Evolutionary conservation across 1,140 invertebrate genomes (phyloP).

Genomic region (Drosophila takahashii): DNA sequence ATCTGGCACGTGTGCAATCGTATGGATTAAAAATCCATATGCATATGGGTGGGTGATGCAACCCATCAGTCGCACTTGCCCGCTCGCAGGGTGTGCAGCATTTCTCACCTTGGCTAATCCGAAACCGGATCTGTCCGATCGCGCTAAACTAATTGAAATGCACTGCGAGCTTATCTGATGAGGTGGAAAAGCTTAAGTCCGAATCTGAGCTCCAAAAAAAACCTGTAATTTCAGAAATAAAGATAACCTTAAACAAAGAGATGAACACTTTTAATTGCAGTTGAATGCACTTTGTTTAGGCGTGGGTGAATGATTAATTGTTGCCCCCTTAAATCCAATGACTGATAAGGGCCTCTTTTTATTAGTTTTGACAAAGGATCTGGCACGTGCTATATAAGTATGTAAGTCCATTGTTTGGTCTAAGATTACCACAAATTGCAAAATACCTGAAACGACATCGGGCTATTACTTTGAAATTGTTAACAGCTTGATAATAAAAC

Average conservation of each 20-base stretch:
- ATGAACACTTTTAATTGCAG: slow-evolving; percentile 23
- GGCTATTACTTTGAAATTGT: too few relatives aligned
- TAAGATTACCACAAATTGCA: background rate
- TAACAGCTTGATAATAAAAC: too few relatives aligned
- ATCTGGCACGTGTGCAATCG: slow-evolving; percentile 39
- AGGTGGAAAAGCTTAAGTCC: slow-evolving; percentile 12
- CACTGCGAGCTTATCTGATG: slow-evolving; percentile 20
- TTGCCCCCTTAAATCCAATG: slow-evolving; percentile 2
- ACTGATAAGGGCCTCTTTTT: slow-evolving; percentile 28
- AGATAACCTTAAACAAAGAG: slow-evolving; percentile 24
- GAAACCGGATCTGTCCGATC: slow-evolving; percentile 51
- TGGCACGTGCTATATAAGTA: background rate
- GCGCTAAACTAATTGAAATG: slow-evolving; percentile 13
- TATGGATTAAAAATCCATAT: slow-evolving; percentile 30
- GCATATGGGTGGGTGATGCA: slow-evolving; percentile 14
- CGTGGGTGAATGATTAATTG: slow-evolving; percentile 33
- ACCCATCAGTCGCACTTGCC: slow-evolving; percentile 11
- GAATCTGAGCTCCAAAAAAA: slow-evolving; percentile 9
- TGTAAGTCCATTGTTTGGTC: too few relatives aligned
- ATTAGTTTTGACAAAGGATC: slow-evolving; percentile 7
- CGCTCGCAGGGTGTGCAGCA: slow-evolving; percentile 2
- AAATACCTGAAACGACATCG: background rate
- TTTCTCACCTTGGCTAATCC: slow-evolving; percentile 38
- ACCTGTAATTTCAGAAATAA: slow-evolving; percentile 16
- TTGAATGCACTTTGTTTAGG: slow-evolving; percentile 55